Percentiles rank a stretch among this genome's conserved stretches.
These are phyloP conservation scores for Cephus pulcher DNA, from an alignment of 2,888 invertebrate species.

Conservation along the genomic window DNA sequence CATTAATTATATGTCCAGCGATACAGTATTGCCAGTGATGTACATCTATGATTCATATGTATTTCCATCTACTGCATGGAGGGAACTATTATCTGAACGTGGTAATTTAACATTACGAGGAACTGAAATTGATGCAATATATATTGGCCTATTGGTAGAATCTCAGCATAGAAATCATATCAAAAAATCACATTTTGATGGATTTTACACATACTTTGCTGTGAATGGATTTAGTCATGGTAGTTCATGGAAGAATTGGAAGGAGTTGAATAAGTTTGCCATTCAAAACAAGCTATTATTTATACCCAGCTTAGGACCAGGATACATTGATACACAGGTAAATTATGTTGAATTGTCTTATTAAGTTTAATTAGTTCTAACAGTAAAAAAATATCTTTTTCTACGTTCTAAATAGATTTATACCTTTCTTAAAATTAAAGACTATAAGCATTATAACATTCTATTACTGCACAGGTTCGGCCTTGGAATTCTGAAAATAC, in stretches of 20 bases:
- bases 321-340: constrained; percentile 76
- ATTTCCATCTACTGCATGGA: constrained; percentile 70
- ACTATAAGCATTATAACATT: not conserved
- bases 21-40: constrained; percentile 69
- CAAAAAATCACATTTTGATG: constrained; percentile 70
- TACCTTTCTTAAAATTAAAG: not conserved
- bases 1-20: constrained; percentile 33
- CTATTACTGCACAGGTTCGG: constrained; percentile 55
- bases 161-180: constrained; percentile 69
- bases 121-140: constrained; percentile 71
- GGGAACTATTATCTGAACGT: constrained; percentile 64
- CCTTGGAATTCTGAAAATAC: constrained; percentile 72
- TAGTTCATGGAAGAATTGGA: constrained; percentile 74
- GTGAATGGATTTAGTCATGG: constrained; percentile 75
- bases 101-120: constrained; percentile 69
- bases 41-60: constrained; percentile 76
- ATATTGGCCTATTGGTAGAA: constrained; percentile 72
- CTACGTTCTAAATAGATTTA: not conserved
- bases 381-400: not conserved
- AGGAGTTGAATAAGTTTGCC: constrained; percentile 70
- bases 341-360: not conserved
- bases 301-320: constrained; percentile 78
- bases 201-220: constrained; percentile 76
- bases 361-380: not conserved
- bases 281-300: constrained; percentile 72